Percentiles rank a stretch among this genome's conserved stretches.
phyloP scores from a whole-genome alignment of 1,140 invertebrate genomes.

The Drosophila ananassae region DNA sequence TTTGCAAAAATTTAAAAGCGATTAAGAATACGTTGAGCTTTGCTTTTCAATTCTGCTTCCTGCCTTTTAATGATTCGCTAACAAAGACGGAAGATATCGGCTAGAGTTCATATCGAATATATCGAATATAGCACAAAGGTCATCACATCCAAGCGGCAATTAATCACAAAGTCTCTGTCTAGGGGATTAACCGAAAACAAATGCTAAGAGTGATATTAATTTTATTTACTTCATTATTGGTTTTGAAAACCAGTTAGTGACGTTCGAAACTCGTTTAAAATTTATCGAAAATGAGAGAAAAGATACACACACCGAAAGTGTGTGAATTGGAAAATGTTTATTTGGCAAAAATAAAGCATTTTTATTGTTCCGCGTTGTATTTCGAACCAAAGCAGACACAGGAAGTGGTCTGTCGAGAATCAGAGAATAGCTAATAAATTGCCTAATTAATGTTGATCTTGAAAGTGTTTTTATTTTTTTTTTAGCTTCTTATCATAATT shows the following conservation, averaged over 20 bases:
- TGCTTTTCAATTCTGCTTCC: constrained; percentile 22
- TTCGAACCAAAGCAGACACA: constrained; percentile 12
- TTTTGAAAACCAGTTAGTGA: constrained; percentile 30
- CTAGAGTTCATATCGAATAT: constrained; percentile 42
- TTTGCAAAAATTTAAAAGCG: constrained; percentile 46
- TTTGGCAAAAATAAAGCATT: constrained; percentile 29
- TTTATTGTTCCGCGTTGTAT: constrained; percentile 25
- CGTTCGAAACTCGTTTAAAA: constrained; percentile 37
- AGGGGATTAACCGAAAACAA: constrained; percentile 35
- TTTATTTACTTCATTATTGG: constrained; percentile 28
- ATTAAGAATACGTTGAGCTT: constrained; percentile 54
- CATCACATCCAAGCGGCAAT: constrained; percentile 24
- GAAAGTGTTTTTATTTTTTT: background rate
- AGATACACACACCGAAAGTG: background rate
- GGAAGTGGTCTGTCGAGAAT: constrained; percentile 25
- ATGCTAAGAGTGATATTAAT: constrained; percentile 26
- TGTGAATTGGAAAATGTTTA: constrained; percentile 25
- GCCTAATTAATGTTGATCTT: constrained; percentile 38
- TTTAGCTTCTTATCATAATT: no score
- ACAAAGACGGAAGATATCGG: constrained; percentile 50
- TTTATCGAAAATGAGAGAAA: constrained; percentile 12
- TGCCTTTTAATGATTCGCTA: constrained; percentile 26
- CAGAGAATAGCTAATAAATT: constrained; percentile 6
- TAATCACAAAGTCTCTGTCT: constrained; percentile 6
- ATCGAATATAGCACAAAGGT: constrained; percentile 47